Percentiles rank a stretch among this genome's conserved stretches.
These are phyloP conservation scores for Syngnathoides biaculeatus DNA, from an alignment of 2,113 vertebrate species.

Conservation along the genomic window DNA sequence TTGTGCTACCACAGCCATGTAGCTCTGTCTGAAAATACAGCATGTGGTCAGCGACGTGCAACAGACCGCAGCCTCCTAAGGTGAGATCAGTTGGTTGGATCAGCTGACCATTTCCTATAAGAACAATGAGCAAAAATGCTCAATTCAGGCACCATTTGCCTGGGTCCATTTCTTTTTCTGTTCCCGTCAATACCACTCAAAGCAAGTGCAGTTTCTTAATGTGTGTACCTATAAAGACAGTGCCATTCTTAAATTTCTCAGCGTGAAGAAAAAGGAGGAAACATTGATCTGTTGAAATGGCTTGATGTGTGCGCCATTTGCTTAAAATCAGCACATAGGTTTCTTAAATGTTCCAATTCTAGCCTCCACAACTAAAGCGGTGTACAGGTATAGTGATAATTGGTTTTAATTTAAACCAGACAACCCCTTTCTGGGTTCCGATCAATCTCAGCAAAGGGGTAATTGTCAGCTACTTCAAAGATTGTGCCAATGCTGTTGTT, in stretches of 20 bases:
- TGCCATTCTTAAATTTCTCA: neutral
- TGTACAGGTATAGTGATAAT: neutral
- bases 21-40: conserved; percentile 47
- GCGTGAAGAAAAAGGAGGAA: conserved; percentile 43
- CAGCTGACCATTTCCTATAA: conserved; percentile 50
- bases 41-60: neutral
- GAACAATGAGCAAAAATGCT: conserved; percentile 3
- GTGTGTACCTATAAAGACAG: conserved; percentile 30
- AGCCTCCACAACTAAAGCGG: neutral
- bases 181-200: conserved; percentile 42
- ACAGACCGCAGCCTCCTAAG: conserved; percentile 54
- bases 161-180: conserved; percentile 7
- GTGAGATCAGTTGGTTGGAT: conserved; percentile 49
- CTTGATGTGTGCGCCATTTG: conserved; percentile 37
- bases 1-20: conserved; percentile 46
- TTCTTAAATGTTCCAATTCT: conserved; percentile 23
- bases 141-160: conserved; percentile 23
- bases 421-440: too few relatives aligned
- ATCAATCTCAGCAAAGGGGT: too few relatives aligned
- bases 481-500: too few relatives aligned
- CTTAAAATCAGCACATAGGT: conserved; percentile 32
- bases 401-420: neutral
- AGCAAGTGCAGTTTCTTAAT: conserved; percentile 35
- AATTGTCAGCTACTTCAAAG: too few relatives aligned
- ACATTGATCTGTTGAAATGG: conserved; percentile 34